A percentile compares a stretch with the other conserved stretches of the same genome.
Evolutionary conservation across 1,140 invertebrate species (phyloP).

Genomic region (Formica exsecta): DNA sequence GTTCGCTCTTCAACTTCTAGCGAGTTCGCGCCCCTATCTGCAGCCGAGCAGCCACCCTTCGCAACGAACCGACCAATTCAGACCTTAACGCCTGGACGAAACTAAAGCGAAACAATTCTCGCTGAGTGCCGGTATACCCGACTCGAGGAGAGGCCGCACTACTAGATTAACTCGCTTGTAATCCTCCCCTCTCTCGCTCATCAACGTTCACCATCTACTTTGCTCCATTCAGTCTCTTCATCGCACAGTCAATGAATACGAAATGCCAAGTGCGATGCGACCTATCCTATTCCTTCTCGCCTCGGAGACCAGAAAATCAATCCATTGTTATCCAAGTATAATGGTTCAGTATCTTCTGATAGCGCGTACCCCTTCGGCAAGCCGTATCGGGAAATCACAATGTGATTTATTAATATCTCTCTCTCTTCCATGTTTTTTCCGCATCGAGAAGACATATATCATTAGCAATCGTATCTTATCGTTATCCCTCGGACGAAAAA

Average conservation of each 20-base stretch:
- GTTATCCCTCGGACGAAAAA: background rate
- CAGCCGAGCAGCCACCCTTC: conserved; percentile 45
- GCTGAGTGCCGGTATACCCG: conserved; percentile 50
- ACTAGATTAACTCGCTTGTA: conserved; percentile 77
- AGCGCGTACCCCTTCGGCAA: too few species aligned
- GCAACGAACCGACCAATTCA: conserved; percentile 67
- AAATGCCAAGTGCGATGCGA: conserved; percentile 67
- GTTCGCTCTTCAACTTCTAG: conserved; percentile 58
- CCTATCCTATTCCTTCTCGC: conserved; percentile 8
- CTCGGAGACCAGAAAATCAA: conserved; percentile 45
- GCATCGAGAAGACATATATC: background rate
- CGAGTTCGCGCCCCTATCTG: conserved; percentile 65
- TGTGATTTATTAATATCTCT: conserved; percentile 28
- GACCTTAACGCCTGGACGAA: conserved; percentile 67
- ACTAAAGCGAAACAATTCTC: conserved; percentile 65
- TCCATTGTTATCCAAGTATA: conserved; percentile 52
- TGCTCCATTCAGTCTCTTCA: conserved; percentile 46
- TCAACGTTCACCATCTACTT: conserved; percentile 50
- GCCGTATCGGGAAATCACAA: background rate
- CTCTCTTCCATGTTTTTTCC: background rate
- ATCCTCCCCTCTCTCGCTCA: conserved; percentile 66
- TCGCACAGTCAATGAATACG: conserved; percentile 78
- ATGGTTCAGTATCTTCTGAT: background rate
- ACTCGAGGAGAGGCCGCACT: conserved; percentile 62
- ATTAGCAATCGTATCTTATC: background rate